Conservation (phyloP, 2,113 vertebrate genomes). For the Oreochromis spilurus region DNA sequence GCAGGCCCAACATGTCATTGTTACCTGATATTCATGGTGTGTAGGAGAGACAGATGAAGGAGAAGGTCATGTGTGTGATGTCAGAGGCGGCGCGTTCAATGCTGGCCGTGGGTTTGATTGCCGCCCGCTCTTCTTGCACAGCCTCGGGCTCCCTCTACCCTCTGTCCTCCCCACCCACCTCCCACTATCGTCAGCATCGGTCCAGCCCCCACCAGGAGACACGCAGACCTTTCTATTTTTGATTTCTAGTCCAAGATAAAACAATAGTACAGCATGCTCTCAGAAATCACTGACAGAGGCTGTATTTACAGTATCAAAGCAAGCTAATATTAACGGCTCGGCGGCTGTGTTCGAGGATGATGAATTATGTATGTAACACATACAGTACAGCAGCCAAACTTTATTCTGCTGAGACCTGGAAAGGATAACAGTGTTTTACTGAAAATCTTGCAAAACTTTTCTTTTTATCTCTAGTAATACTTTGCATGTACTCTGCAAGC, state of each 20-base stretch:
- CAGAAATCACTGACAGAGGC: background rate
- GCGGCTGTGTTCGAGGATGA: background rate
- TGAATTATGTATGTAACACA: background rate
- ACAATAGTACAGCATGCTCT: background rate
- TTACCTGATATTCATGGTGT: conserved; percentile 56
- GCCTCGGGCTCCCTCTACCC: conserved; percentile 39
- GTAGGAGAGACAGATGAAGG: conserved; percentile 43
- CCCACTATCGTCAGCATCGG: conserved; percentile 31
- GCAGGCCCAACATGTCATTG: conserved; percentile 44
- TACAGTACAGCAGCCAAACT: background rate
- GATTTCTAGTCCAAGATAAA: conserved; percentile 29
- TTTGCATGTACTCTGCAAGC: background rate
- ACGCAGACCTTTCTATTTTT: conserved; percentile 42
- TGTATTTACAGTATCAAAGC: background rate
- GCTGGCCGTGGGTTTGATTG: conserved; percentile 41
- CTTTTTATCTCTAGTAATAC: background rate
- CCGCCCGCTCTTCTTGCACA: background rate
- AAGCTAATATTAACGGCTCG: background rate
- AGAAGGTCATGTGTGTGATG: conserved; percentile 56
- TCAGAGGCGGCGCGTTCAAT: conserved; percentile 25
- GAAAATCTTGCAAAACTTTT: background rate
- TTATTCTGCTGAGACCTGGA: background rate
- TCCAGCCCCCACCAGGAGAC: conserved; percentile 30
- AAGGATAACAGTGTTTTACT: background rate
- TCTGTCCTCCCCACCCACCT: conserved; percentile 30